Evolutionary conservation across 2,888 invertebrate genomes (phyloP).

Genomic region (Pelosia muscerda): DNA sequence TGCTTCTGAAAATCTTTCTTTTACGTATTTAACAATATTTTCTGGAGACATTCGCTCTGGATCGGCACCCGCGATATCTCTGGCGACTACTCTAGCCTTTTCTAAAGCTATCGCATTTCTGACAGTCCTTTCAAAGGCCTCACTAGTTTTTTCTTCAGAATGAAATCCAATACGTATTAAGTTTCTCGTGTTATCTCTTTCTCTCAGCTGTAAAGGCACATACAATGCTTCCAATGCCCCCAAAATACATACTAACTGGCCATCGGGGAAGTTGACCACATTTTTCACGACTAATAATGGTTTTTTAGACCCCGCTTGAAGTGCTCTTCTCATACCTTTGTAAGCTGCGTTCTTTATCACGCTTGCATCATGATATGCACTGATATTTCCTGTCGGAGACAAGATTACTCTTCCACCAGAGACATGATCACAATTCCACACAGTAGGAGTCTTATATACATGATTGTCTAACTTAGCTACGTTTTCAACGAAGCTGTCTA

Average conservation of each 20-base stretch:
- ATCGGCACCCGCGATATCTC: constrained; percentile 90
- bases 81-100: constrained; percentile 86
- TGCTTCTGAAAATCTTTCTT: constrained; percentile 86
- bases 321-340: constrained; percentile 92
- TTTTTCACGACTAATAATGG: constrained; percentile 92
- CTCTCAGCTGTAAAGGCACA: constrained; percentile 92
- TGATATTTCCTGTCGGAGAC: constrained; percentile 92
- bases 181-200: constrained; percentile 87
- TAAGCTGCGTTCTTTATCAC: constrained; percentile 89
- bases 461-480: constrained; percentile 72
- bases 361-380: constrained; percentile 84
- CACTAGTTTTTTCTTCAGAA: constrained; percentile 85
- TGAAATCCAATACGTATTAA: constrained; percentile 88
- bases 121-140: constrained; percentile 86
- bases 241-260: constrained; percentile 92
- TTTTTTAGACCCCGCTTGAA: constrained; percentile 93
- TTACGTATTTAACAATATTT: constrained; percentile 92
- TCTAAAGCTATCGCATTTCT: constrained; percentile 89
- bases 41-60: constrained; percentile 96
- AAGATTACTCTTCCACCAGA: constrained; percentile 90
- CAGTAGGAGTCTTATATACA: constrained; percentile 81
- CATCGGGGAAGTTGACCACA: constrained; percentile 89
- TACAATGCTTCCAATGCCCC: constrained; percentile 96
- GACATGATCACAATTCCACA: constrained; percentile 88
- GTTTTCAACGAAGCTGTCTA: constrained; percentile 71